phyloP scores from a whole-genome alignment of 2,888 invertebrate genomes.

The Miltochrista miniata region DNA sequence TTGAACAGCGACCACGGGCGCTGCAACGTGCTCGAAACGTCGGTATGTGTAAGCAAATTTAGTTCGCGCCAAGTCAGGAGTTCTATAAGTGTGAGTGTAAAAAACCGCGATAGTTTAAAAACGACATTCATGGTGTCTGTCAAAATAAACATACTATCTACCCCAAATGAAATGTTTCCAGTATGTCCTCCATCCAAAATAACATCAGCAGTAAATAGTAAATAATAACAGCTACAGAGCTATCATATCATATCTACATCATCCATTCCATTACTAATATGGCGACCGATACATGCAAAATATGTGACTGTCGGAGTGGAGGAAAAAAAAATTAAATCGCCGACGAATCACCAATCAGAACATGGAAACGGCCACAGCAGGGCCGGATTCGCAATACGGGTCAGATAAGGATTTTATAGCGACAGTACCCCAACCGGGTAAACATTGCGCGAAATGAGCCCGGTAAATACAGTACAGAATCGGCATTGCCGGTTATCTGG shows the following conservation, averaged over 20 bases:
- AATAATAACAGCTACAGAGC: conserved; percentile 29
- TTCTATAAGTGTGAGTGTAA: too few species aligned
- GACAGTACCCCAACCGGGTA: conserved; percentile 52
- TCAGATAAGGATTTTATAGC: conserved; percentile 75
- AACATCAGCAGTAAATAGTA: conserved; percentile 10
- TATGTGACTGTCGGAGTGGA: conserved; percentile 36
- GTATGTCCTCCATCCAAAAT: conserved; percentile 9
- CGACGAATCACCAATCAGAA: conserved; percentile 64
- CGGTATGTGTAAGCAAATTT: too few species aligned
- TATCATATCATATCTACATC: conserved; percentile 30
- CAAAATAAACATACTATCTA: too few species aligned
- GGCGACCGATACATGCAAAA: conserved; percentile 46
- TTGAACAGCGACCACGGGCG: too few species aligned
- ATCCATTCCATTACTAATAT: conserved; percentile 26
- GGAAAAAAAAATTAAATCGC: conserved; percentile 46
- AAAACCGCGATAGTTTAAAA: too few species aligned
- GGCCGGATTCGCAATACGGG: conserved; percentile 72
- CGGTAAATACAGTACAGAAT: conserved; percentile 48
- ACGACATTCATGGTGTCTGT: too few species aligned
- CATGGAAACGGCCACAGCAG: conserved; percentile 65
- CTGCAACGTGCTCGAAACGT: too few species aligned
- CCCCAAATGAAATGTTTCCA: neutral
- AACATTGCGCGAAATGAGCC: conserved; percentile 55
- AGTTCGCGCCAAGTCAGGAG: too few species aligned
- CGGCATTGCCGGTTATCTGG: conserved; percentile 28